Base-by-base conservation (phyloP, 2,113 vertebrate species). In the Psettodes erumei region DNA sequence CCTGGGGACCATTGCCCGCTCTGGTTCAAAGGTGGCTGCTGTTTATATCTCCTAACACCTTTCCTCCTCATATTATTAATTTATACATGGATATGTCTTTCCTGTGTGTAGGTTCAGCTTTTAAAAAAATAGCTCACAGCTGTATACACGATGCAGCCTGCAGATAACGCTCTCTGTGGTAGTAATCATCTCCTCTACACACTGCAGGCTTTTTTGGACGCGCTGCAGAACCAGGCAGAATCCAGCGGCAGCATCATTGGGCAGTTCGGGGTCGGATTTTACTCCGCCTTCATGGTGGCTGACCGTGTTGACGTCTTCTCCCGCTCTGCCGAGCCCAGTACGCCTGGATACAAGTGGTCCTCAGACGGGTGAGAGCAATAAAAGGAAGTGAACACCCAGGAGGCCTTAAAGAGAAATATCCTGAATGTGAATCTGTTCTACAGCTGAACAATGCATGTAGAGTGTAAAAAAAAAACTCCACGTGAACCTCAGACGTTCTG, bases 231-330 rank as follows among this genome's bases (percentile, higher is more conserved):
- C 88, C 95, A 98, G 88, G 93, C 93, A 0, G 98, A 98, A 88
- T 95, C 95, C 84, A 95, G 94, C 79, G 94, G 95, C 90, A 95
- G 95, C 86, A 98, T 99, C 90, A 98, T 99, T 0, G 98, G 98
- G 74, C 97, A 99, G 93, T 99, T 99, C 63, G 98, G 98, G 19
- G 98, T 99, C 38, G 98, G 98, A 15, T 99, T 99, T 92, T 99
- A 99, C 89, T 98, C 98, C 0, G 93, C 96, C n/a, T 99, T 99
- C 93, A 99, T 98, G 97, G 97, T 99, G 75, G 95, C 98, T 0
- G 93, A 98, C 82, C 89, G 75, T 3, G 96, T 99, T 25, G 96
- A 98, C 0, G 98, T 99, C 40, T 99, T 94, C 87, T 96, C 97
- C 0, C 94, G 93, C 79, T 92, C 94, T 0, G 92, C 94, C 1